A percentile compares a stretch with the other conserved stretches of the same genome.
Conservation (phyloP, 2,113 vertebrate species). For the Oncorhynchus tshawytscha region DNA sequence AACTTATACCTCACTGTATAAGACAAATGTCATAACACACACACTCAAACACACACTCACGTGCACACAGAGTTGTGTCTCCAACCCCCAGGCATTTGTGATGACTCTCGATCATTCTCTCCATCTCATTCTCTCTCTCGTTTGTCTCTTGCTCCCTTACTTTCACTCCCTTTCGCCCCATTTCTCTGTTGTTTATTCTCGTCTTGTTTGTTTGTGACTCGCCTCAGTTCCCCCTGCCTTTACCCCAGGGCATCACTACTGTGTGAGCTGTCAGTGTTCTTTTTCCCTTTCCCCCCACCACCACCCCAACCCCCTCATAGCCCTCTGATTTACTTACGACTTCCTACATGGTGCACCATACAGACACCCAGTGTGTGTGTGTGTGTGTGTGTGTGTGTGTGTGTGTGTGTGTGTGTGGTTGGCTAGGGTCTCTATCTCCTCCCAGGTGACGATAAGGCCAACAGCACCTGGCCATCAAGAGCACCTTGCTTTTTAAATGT, state of each 20-base stretch:
- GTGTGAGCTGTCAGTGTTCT: constrained; percentile 57
- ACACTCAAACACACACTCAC: not conserved
- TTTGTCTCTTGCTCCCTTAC: not conserved
- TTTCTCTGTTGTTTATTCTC: constrained; percentile 21
- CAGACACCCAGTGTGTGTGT: no score
- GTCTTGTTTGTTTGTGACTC: constrained; percentile 68
- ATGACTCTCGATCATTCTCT: no score
- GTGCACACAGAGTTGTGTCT: not conserved
- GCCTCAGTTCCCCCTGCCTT: constrained; percentile 45
- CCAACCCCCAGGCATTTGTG: no score
- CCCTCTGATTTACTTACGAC: constrained; percentile 15
- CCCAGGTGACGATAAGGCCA: not conserved
- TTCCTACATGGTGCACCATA: no score
- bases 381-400: no score
- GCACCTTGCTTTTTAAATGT: no score
- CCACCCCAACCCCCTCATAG: no score
- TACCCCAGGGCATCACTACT: constrained; percentile 59
- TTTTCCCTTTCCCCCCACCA: not conserved
- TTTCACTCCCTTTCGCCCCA: not conserved
- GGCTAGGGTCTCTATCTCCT: no score
- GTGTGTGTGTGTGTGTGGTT: no score
- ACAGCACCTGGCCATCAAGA: not conserved
- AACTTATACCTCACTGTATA: no score
- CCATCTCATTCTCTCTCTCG: not conserved
- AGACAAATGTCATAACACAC: not conserved